Conservation (phyloP, 1,140 invertebrate genomes). For the Bombyx mandarina region DNA sequence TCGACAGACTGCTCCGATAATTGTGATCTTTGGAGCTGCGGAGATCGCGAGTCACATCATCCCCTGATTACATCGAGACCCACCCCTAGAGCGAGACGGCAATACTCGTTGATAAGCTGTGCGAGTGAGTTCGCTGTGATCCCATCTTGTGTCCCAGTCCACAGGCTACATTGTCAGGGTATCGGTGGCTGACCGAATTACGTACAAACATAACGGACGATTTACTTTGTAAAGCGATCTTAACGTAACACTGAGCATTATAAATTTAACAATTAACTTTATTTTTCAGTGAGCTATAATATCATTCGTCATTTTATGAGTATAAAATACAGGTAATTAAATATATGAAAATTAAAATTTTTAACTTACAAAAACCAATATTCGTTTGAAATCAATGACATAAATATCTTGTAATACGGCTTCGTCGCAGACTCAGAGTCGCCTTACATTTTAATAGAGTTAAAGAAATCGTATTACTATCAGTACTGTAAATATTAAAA, state of each 20-base stretch:
- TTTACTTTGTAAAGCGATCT: conserved; percentile 18
- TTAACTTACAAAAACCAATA: too few relatives aligned
- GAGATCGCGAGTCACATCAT: conserved; percentile 70
- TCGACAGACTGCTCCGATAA: conserved; percentile 69
- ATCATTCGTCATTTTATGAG: too few relatives aligned
- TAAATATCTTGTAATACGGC: conserved; percentile 1
- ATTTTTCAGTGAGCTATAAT: not conserved
- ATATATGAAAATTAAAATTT: too few relatives aligned
- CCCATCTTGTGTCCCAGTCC: conserved; percentile 65
- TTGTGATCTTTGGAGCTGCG: conserved; percentile 69
- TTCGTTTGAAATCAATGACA: not conserved
- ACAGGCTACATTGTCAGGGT: conserved; percentile 68
- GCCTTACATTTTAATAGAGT: too few relatives aligned
- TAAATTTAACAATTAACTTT: not conserved
- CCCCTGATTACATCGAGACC: conserved; percentile 68
- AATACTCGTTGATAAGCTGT: conserved; percentile 15
- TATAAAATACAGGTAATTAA: too few relatives aligned
- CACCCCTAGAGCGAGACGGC: conserved; percentile 53
- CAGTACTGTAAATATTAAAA: conserved; percentile 60
- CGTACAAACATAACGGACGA: conserved; percentile 29
- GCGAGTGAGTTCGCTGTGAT: conserved; percentile 42
- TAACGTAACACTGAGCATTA: conserved; percentile 2
- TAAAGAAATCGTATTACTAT: not conserved
- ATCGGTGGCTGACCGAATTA: conserved; percentile 49
- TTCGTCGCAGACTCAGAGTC: too few relatives aligned